Evolutionary conservation across 2,888 invertebrate species (phyloP), one percentile per base, ranked within the genome.

Genomic region (Chelonus formosanus): DNA sequence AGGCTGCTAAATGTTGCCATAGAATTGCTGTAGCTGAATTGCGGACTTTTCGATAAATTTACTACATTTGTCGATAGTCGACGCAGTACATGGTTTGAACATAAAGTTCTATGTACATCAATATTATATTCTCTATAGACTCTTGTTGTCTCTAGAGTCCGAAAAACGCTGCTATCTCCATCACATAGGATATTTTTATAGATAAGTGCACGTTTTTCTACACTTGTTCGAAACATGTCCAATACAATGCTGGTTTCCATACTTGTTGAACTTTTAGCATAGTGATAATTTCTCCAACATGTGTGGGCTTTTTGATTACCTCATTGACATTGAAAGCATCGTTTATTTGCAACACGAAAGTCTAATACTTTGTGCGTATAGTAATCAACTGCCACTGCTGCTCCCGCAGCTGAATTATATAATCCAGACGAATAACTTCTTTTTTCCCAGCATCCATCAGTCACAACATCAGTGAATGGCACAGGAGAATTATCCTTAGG

Each of bases 361-460:
- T 50, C 50, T 4, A 50, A 3, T 5, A 50, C 6, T 50, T 50
- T 50, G 20, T 31, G 20, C 3, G 31, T 50, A 4, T 20, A 50
- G 7, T 50, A 6, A 50, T 50, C 50, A 4, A 50, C 4, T 4
- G 7, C 31, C 10, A 50, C 31, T 31, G 50, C 31, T 3, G 31
- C 31, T 31, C 50, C 50, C 10, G 50, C 10, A 5, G 50, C 20
- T 2, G 31, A 50, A 50, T 50, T 50, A 31, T 31, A 50, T 50
- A 50, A 50, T 50, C 50, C 50, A 20, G 50, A 31, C 20, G 20
- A 6, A 50, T 50, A 50, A 50, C 50, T 50, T 50, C 50, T 50
- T 50, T 50, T 50, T 4, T 5, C 31, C 20, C 31, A 50, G 6
- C 31, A 20, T 7, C 50, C 50, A 31, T 50, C 50, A 1, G 31